Conservation (phyloP, 2,888 invertebrate genomes). For the Clunio marinus region DNA sequence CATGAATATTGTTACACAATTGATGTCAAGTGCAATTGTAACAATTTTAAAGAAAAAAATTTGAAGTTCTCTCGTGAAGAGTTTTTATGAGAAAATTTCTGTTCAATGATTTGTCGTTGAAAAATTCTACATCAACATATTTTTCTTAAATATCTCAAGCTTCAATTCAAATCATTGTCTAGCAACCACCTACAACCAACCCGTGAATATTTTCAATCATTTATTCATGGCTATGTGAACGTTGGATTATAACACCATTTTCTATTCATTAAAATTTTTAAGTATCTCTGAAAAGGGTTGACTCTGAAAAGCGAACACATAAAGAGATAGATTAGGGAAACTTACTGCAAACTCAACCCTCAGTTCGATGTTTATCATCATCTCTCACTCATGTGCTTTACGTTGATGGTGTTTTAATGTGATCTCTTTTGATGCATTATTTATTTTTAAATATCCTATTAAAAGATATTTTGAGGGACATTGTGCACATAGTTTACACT, state of each 20-base stretch:
- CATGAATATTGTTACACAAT: constrained; percentile 21
- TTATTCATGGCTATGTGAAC: constrained; percentile 33
- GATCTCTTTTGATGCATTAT: constrained; percentile 34
- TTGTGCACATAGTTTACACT: not conserved
- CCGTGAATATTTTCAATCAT: constrained; percentile 14
- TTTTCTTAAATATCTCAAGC: no score
- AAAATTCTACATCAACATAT: no score
- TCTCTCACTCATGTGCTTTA: constrained; percentile 20
- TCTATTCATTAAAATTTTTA: constrained; percentile 37
- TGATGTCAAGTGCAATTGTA: constrained; percentile 9
- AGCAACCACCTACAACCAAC: no score
- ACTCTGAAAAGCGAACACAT: not conserved
- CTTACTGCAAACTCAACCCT: not conserved
- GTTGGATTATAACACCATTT: constrained; percentile 35
- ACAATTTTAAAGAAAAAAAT: no score
- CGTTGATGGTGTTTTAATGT: constrained; percentile 38
- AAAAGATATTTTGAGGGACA: constrained; percentile 31
- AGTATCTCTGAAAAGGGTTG: constrained; percentile 31
- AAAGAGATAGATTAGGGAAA: constrained; percentile 20
- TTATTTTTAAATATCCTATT: constrained; percentile 39
- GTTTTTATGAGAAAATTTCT: no score
- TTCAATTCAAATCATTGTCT: no score
- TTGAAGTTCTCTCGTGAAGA: not conserved
- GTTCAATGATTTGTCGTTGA: no score
- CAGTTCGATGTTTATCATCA: constrained; percentile 32